phyloP scores from a whole-genome alignment of 2,797 vertebrate species.

The Tapera naevia region DNA sequence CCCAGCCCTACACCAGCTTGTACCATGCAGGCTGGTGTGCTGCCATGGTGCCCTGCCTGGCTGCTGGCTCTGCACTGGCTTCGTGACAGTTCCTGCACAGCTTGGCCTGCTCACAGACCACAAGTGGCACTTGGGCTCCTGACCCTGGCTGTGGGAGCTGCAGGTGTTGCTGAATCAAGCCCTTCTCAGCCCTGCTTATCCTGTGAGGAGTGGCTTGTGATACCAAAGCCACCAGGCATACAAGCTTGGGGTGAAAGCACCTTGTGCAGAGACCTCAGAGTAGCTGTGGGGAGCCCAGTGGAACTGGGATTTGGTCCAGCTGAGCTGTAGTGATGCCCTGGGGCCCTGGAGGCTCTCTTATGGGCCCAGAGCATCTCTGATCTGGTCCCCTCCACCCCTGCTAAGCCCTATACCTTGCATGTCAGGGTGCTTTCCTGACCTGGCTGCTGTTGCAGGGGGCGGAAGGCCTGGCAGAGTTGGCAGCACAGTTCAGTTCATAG shows the following conservation, averaged over 20 bases:
- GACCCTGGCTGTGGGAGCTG: background rate
- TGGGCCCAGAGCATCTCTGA: background rate
- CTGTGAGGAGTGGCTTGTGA: background rate
- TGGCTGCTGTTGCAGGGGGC: no score
- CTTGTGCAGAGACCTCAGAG: background rate
- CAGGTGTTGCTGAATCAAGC: background rate
- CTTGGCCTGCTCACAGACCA: rapidly evolving
- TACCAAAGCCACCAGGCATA: background rate
- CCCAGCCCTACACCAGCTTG: background rate
- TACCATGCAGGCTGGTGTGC: background rate
- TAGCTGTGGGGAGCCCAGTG: background rate
- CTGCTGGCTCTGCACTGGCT: background rate
- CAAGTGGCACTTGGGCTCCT: background rate
- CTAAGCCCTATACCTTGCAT: background rate
- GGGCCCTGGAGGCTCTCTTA: background rate
- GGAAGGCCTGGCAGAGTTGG: background rate
- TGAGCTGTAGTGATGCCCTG: background rate
- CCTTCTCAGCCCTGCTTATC: background rate
- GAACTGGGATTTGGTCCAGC: background rate
- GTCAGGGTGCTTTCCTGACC: background rate
- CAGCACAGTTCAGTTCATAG: background rate
- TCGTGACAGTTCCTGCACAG: background rate
- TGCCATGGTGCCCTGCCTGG: background rate
- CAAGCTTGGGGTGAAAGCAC: background rate
- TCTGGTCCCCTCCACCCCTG: background rate